These are phyloP conservation scores for Margarornis squamiger DNA, from an alignment of 2,797 vertebrate species.

Conservation along the genomic window DNA sequence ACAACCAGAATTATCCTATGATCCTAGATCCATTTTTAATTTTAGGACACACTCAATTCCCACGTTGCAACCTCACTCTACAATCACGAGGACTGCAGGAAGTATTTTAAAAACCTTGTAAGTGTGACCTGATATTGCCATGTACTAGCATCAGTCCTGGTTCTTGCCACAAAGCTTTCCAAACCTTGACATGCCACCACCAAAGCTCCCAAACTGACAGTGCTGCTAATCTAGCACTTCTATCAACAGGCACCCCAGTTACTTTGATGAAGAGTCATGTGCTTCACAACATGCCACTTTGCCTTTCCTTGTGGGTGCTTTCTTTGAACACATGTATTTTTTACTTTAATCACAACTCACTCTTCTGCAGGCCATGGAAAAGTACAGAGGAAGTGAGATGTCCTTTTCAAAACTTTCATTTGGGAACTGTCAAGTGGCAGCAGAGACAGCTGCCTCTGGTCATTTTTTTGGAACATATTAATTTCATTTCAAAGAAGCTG, in stretches of 20 bases:
- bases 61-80: background rate
- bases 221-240: background rate
- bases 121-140: background rate
- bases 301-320: background rate
- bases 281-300: background rate
- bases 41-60: background rate
- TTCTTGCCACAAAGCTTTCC: background rate
- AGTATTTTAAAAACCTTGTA: background rate
- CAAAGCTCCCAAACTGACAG: background rate
- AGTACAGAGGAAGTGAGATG: background rate
- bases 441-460: background rate
- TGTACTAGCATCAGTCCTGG: background rate
- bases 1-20: background rate
- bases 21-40: background rate
- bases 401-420: background rate
- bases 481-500: background rate
- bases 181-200: background rate
- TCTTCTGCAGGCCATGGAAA: background rate
- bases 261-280: background rate
- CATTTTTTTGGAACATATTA: background rate
- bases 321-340: background rate
- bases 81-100: background rate
- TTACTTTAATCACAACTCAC: background rate
- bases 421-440: background rate
- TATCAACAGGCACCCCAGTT: background rate